Percentiles rank a stretch among this genome's conserved stretches.
Conservation (phyloP, 2,113 vertebrate species). For the Gymnobelideus leadbeateri region DNA sequence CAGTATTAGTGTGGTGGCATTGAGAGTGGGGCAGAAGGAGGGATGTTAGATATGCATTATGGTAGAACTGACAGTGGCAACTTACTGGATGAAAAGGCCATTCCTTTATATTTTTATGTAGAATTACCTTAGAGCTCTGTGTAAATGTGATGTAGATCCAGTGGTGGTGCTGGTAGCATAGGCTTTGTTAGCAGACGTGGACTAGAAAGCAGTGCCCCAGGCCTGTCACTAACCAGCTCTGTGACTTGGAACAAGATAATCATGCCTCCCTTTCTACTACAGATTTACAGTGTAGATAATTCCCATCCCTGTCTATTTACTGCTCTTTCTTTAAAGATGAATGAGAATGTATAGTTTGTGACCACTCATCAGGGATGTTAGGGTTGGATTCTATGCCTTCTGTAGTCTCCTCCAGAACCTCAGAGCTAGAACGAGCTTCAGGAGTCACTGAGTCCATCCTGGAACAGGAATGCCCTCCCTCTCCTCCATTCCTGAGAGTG, state of each 20-base stretch:
- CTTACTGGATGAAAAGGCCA: neutral
- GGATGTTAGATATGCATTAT: neutral
- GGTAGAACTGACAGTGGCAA: neutral
- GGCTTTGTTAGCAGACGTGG: neutral
- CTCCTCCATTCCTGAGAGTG: neutral
- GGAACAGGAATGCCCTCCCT: neutral
- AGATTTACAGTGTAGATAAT: neutral
- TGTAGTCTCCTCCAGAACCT: neutral
- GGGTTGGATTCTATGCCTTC: neutral
- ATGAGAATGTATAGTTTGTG: neutral
- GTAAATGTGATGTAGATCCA: neutral
- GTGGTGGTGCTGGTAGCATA: neutral
- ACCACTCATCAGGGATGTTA: neutral
- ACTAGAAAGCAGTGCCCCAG: neutral
- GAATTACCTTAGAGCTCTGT: neutral
- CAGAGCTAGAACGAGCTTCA: neutral
- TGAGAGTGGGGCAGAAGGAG: neutral
- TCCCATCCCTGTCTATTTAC: neutral
- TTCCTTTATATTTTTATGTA: neutral
- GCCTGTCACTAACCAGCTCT: neutral
- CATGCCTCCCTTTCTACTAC: neutral
- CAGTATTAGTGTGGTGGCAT: neutral
- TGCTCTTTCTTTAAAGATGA: neutral
- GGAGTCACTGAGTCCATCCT: neutral
- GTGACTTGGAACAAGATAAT: neutral